phyloP scores from a whole-genome alignment of 64 coral and sea anemone species.

The Orbicella faveolata region DNA sequence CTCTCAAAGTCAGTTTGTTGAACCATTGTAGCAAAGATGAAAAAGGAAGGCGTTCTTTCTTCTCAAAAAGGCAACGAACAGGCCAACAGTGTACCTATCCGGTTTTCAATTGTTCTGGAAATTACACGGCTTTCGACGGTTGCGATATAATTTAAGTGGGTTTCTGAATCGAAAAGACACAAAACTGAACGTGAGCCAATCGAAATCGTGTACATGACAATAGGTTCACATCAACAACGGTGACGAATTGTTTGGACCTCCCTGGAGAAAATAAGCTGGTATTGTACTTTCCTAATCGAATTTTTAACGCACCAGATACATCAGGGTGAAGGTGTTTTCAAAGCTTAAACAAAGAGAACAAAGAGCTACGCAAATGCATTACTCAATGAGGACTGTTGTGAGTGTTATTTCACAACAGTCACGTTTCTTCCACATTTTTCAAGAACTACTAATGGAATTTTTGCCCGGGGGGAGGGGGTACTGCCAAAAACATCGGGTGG shows the following conservation, averaged over 20 bases:
- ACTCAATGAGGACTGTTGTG: neutral
- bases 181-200: neutral
- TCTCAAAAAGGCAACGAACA: neutral
- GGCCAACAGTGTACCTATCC: neutral
- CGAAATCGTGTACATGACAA: neutral
- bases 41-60: neutral
- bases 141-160: neutral
- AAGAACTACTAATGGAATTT: no score
- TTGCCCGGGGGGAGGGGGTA: no score
- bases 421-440: no score
- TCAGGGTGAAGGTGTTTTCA: neutral
- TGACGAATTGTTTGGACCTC: neutral
- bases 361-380: neutral
- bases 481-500: no score
- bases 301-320: neutral
- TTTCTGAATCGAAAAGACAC: neutral
- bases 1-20: neutral
- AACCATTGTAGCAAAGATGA: neutral
- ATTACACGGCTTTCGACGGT: neutral
- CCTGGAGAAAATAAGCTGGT: neutral
- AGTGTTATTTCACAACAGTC: neutral
- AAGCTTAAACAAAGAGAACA: neutral
- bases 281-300: conserved; percentile 15
- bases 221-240: neutral
- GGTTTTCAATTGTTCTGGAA: neutral